These are phyloP conservation scores for Aphis gossypii DNA, from an alignment of 1,140 invertebrate species.

Conservation along the genomic window DNA sequence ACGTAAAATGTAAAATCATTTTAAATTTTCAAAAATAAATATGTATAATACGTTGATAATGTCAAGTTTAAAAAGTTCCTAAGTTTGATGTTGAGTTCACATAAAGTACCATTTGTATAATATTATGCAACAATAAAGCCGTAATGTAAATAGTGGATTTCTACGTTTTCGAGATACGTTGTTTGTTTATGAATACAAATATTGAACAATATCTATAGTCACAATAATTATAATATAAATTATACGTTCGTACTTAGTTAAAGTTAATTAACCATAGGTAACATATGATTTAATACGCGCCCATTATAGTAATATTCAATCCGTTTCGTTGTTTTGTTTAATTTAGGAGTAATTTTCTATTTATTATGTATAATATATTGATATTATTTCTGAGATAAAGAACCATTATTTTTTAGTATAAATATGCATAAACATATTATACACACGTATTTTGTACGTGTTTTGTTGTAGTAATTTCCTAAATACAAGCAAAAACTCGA, in stretches of 20 bases:
- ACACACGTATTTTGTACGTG: not conserved
- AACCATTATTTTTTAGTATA: not conserved
- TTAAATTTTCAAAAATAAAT: not conserved
- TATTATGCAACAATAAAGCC: not conserved
- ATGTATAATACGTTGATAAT: not conserved
- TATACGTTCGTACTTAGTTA: not conserved
- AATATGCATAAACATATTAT: not conserved
- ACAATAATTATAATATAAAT: not conserved
- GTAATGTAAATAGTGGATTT: too few species aligned
- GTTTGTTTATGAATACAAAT: not conserved
- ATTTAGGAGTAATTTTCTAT: not conserved
- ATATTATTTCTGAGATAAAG: not conserved
- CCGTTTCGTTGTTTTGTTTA: not conserved
- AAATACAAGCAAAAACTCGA: not conserved
- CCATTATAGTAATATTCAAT: not conserved
- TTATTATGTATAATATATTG: not conserved
- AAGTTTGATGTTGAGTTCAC: not conserved
- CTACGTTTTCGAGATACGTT: not conserved
- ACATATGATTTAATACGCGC: not conserved
- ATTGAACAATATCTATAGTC: not conserved
- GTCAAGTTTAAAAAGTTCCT: not conserved
- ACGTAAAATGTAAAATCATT: not conserved
- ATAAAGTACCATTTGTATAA: not conserved
- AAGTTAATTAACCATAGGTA: too few species aligned
- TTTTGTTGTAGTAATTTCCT: not conserved